Conservation (phyloP, 2,888 invertebrate genomes). For the Cabera pusaria region DNA sequence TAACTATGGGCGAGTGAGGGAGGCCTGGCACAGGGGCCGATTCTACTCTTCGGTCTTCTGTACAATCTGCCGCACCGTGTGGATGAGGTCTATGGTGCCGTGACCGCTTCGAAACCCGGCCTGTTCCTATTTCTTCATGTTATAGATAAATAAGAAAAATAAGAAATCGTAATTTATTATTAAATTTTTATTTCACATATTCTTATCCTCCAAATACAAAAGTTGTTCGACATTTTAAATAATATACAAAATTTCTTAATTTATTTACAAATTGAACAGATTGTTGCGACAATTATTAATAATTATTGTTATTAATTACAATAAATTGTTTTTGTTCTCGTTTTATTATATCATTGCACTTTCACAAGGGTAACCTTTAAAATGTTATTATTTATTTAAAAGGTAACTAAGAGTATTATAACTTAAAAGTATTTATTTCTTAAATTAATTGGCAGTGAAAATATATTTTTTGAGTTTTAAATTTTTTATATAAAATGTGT, state of each 20-base stretch:
- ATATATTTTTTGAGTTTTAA: constrained; percentile 21
- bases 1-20: too few species aligned
- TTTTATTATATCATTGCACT: constrained; percentile 34
- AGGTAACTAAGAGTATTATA: constrained; percentile 63
- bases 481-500: constrained; percentile 30
- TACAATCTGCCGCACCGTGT: too few species aligned
- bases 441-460: constrained; percentile 55
- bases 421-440: constrained; percentile 23
- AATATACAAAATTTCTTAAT: constrained; percentile 25
- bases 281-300: constrained; percentile 7
- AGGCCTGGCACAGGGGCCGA: too few species aligned
- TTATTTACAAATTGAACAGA: constrained; percentile 26
- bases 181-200: constrained; percentile 41
- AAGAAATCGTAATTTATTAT: constrained; percentile 17
- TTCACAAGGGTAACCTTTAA: constrained; percentile 54
- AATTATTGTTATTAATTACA: constrained; percentile 3
- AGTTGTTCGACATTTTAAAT: constrained; percentile 29
- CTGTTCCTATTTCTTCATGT: too few species aligned
- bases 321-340: constrained; percentile 2
- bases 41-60: too few species aligned
- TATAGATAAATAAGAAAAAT: neutral
- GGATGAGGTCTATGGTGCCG: too few species aligned
- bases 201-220: constrained; percentile 43
- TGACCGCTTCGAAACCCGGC: too few species aligned
- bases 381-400: constrained; percentile 43